Conservation (phyloP, 2,797 vertebrate genomes). For the Uromys caudimaculatus region DNA sequence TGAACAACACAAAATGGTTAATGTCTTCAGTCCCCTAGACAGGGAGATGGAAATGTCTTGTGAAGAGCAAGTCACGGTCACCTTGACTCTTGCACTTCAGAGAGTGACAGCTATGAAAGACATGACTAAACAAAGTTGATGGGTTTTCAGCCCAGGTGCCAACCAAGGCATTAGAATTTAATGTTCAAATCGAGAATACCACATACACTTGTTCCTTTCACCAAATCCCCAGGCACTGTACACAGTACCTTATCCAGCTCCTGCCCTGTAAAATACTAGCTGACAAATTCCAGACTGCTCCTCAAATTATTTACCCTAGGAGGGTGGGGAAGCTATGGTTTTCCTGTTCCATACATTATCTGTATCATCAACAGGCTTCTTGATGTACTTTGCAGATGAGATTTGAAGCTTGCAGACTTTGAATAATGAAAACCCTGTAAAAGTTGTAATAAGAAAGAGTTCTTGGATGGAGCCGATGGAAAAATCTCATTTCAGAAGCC, state of each 20-base stretch:
- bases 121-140: neutral
- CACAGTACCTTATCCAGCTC: neutral
- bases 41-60: neutral
- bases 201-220: neutral
- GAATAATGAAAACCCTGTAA: conserved; percentile 76
- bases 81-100: neutral
- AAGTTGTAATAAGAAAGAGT: conserved; percentile 74
- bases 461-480: conserved; percentile 69
- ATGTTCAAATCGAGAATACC: neutral
- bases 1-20: neutral
- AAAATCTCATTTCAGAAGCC: conserved; percentile 59
- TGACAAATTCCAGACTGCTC: neutral
- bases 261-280: neutral
- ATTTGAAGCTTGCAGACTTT: conserved; percentile 70
- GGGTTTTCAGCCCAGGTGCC: neutral
- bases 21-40: neutral
- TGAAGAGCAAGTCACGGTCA: neutral
- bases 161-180: neutral
- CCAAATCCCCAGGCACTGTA: neutral
- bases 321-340: conserved; percentile 43
- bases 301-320: conserved; percentile 63
- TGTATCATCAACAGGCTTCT: conserved; percentile 61
- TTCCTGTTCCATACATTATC: neutral
- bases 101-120: neutral
- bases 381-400: conserved; percentile 65